Percentiles rank a stretch among this genome's conserved stretches.
These are phyloP conservation scores for Manis javanica DNA, from an alignment of 2,797 vertebrate genomes.

Conservation along the genomic window DNA sequence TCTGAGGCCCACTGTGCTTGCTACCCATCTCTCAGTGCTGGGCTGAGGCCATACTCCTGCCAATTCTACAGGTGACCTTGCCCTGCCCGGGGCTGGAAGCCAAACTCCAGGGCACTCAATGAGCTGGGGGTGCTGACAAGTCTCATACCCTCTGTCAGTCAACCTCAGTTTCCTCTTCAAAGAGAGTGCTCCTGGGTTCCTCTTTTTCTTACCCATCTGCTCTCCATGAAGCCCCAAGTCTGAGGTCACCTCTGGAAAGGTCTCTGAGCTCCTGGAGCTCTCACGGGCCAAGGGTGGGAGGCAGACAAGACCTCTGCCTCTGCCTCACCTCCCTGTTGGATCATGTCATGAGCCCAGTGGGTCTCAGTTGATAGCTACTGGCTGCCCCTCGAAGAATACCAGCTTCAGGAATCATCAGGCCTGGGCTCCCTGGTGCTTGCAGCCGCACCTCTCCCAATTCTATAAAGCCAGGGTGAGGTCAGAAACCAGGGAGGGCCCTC, in stretches of 20 bases:
- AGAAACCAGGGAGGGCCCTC: constrained; percentile 44
- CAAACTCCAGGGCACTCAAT: background rate
- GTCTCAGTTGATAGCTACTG: background rate
- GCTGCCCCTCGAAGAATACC: background rate
- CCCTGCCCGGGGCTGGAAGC: background rate
- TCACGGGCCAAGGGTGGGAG: background rate
- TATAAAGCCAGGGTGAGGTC: constrained; percentile 61
- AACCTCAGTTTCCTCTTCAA: background rate
- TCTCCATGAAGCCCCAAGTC: background rate
- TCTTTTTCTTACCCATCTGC: background rate
- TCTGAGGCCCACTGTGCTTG: background rate
- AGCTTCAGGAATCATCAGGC: background rate
- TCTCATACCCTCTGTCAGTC: background rate
- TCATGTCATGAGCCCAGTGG: background rate
- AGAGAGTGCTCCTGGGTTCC: background rate
- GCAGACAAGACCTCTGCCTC: background rate
- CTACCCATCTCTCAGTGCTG: background rate
- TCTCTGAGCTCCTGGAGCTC: background rate
- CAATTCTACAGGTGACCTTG: background rate
- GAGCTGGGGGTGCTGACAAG: background rate
- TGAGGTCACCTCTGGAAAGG: background rate
- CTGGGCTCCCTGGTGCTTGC: background rate
- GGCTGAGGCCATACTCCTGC: background rate
- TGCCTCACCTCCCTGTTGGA: background rate
- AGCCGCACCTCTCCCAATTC: constrained; percentile 20